Conservation (phyloP, 2,888 invertebrate species). For the Pyrocoelia pectoralis region DNA sequence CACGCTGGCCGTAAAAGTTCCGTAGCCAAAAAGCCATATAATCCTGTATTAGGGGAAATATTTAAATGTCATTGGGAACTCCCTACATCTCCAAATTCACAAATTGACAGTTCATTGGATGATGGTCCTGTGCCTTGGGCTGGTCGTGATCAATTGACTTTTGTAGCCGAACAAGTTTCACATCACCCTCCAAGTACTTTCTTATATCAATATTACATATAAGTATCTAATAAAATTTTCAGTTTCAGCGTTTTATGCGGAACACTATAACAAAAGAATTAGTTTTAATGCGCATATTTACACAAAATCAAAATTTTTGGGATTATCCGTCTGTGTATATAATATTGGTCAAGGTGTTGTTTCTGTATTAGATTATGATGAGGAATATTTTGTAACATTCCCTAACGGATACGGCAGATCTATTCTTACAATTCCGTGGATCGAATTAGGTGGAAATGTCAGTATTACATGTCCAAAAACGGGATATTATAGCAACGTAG, state of each 20-base stretch:
- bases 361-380: slow-evolving; percentile 87
- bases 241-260: slow-evolving; percentile 99
- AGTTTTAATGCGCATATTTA: slow-evolving; percentile 96
- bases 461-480: slow-evolving; percentile 92
- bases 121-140: slow-evolving; percentile 96
- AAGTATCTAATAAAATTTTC: slow-evolving; percentile 34
- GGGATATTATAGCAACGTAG: slow-evolving; percentile 90
- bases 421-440: slow-evolving; percentile 97
- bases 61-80: slow-evolving; percentile 91
- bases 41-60: slow-evolving; percentile 96
- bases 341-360: slow-evolving; percentile 96
- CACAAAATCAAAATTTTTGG: slow-evolving; percentile 99
- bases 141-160: slow-evolving; percentile 84
- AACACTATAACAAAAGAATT: slow-evolving; percentile 89
- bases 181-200: slow-evolving; percentile 96
- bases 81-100: slow-evolving; percentile 45
- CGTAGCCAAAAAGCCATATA: slow-evolving; percentile 99
- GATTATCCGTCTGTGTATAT: slow-evolving; percentile 96
- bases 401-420: slow-evolving; percentile 99
- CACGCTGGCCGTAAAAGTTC: slow-evolving; percentile 97
- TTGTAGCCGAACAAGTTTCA: slow-evolving; percentile 98
- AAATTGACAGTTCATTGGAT: slow-evolving; percentile 54
- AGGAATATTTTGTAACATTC: slow-evolving; percentile 95
- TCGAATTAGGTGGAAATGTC: slow-evolving; percentile 95
- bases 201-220: too few species aligned